These are phyloP conservation scores for Scalopus aquaticus DNA, from an alignment of 2,113 vertebrate species.

Conservation along the genomic window DNA sequence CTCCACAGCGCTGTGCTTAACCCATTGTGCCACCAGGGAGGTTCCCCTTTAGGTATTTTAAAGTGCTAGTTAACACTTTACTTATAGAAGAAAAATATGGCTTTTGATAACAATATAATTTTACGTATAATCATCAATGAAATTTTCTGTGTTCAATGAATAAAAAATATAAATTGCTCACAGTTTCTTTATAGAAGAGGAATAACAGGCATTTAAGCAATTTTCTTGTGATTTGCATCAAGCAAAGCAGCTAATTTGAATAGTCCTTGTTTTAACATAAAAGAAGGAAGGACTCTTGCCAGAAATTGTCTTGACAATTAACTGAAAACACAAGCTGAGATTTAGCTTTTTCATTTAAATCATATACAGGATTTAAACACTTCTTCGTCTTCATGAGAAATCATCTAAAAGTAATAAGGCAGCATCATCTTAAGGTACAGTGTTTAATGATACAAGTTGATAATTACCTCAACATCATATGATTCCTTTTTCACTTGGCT, in stretches of 20 bases:
- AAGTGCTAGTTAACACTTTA: not conserved
- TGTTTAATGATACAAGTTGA: not conserved
- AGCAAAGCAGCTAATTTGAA: conserved; percentile 5
- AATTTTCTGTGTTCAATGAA: not conserved
- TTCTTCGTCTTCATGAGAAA: not conserved
- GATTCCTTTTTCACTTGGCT: not conserved
- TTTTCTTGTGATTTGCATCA: conserved; percentile 10
- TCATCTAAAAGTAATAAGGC: not conserved
- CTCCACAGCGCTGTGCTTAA: too few species aligned
- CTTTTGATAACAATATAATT: not conserved
- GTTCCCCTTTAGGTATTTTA: not conserved
- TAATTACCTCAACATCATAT: too few species aligned
- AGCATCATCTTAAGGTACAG: not conserved
- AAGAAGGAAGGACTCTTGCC: not conserved
- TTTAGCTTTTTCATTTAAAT: not conserved
- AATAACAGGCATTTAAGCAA: not conserved
- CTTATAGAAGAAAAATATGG: not conserved
- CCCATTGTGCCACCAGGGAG: too few species aligned
- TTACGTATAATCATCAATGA: not conserved
- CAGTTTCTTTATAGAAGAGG: not conserved
- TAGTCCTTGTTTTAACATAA: not conserved
- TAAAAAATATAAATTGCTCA: not conserved
- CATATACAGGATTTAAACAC: not conserved
- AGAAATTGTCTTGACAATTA: conserved; percentile 6
- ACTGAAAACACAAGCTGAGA: not conserved